Evolutionary conservation across 1,140 invertebrate genomes (phyloP).

Genomic region (Sycophaga agraensis): DNA sequence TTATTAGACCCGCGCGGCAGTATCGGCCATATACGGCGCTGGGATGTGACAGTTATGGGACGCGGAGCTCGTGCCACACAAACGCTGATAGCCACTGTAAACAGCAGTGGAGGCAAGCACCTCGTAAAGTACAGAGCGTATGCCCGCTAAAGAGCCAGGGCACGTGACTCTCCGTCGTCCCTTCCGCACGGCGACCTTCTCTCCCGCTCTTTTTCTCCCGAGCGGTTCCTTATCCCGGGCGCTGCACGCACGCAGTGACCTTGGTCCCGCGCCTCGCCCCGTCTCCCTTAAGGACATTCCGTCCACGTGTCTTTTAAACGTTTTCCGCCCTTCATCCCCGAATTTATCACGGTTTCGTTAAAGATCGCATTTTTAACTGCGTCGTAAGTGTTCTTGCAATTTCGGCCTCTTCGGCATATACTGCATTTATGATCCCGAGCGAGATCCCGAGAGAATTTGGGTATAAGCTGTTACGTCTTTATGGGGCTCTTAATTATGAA

Average conservation of each 20-base stretch:
- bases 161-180: conserved; percentile 8
- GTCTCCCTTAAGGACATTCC: neutral
- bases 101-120: conserved; percentile 47
- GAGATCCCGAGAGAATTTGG: no score
- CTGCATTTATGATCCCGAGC: no score
- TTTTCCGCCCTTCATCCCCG: neutral
- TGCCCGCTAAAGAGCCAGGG: conserved; percentile 2
- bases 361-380: no score
- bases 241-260: conserved; percentile 16
- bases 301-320: conserved; percentile 10
- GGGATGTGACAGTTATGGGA: conserved; percentile 55
- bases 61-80: conserved; percentile 46
- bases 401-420: no score
- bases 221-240: conserved; percentile 14
- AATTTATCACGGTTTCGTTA: no score
- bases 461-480: no score
- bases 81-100: conserved; percentile 38
- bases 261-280: neutral
- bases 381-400: no score
- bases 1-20: neutral
- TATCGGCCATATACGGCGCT: conserved; percentile 46
- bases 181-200: neutral
- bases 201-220: no score
- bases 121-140: conserved; percentile 35
- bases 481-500: no score